Base-by-base conservation (phyloP, 2,113 vertebrate genomes). In the Balaenoptera acutorostrata region DNA sequence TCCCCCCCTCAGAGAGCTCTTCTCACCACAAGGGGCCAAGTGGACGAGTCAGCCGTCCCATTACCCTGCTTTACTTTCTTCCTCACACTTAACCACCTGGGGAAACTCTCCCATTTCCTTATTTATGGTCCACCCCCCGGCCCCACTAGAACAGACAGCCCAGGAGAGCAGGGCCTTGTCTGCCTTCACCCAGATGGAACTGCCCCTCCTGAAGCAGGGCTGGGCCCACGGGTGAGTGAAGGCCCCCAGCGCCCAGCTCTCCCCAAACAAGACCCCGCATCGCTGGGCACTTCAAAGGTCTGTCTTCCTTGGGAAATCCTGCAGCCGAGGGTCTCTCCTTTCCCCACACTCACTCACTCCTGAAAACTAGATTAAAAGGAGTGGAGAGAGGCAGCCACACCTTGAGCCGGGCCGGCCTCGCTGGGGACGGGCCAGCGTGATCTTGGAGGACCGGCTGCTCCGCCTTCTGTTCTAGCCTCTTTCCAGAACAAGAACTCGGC, bases 41-140 rank as follows among this genome's bases (percentile, higher is more conserved):
- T 8, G 20, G 83, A 66, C 36, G 49, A 27, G 39, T 36, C 74
- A 71, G 46, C 29, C 20, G 4, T 36, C 6, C 1, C 59, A n/a
- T 9, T 20, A 25, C 46, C 64, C 21, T 44, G 64, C 10, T 33
- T 74, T 55, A 49, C 68, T 89, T 57, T 68, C 90, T 39, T 39
- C 41, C 44, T 4, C 0, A 18, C 27, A 18, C 44, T 18, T 11
- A 17, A 27, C 17, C 52, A 7, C 0, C 52, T 52, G 52, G 14
- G 64, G 55, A 33, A 72, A 18, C 39, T 6, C 20, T 39, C 18
- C 13, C 68, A 25, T 17, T 46, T 36, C 52, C 68, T 55, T 15
- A 23, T 5, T 27, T 27, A 61, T 2, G 8, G 33, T 61, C 61
- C 78, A n/a, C 46, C 41, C 77, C 71, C 52, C 1, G 15, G 52